Evolutionary conservation across 2,888 invertebrate species (phyloP).

Genomic region (Homarus gammarus): DNA sequence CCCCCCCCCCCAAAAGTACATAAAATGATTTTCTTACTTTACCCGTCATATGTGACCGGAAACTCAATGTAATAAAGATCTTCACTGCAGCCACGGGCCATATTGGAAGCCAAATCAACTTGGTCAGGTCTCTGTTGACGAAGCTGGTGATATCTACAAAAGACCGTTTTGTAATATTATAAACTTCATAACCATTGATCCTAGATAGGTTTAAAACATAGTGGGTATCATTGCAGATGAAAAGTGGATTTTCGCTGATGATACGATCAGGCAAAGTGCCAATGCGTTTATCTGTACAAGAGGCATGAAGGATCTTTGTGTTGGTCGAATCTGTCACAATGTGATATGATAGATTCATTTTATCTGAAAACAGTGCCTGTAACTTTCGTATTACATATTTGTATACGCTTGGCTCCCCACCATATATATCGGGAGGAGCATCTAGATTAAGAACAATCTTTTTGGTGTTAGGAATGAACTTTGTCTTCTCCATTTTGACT

Average conservation of each 20-base stretch:
- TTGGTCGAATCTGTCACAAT: background rate
- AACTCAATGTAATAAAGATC: background rate
- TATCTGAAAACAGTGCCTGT: background rate
- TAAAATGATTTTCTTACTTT: no score
- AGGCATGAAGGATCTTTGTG: background rate
- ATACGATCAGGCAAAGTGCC: background rate
- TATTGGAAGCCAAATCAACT: background rate
- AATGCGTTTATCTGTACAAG: constrained; percentile 10
- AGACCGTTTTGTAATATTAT: background rate
- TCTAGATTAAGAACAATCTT: background rate
- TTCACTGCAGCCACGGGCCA: background rate
- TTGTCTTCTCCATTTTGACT: background rate
- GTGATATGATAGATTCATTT: background rate
- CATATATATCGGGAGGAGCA: background rate
- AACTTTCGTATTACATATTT: background rate
- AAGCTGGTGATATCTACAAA: background rate
- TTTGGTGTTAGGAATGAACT: background rate
- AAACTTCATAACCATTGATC: background rate
- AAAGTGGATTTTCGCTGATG: background rate
- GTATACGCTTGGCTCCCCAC: background rate
- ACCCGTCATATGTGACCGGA: no score
- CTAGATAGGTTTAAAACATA: background rate
- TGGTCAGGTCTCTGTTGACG: background rate
- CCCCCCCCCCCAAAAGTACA: no score
- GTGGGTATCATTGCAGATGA: background rate